Evolutionary conservation across 2,888 invertebrate genomes (phyloP), one percentile per base, ranked within the genome.

Genomic region (Leptothorax acervorum): DNA sequence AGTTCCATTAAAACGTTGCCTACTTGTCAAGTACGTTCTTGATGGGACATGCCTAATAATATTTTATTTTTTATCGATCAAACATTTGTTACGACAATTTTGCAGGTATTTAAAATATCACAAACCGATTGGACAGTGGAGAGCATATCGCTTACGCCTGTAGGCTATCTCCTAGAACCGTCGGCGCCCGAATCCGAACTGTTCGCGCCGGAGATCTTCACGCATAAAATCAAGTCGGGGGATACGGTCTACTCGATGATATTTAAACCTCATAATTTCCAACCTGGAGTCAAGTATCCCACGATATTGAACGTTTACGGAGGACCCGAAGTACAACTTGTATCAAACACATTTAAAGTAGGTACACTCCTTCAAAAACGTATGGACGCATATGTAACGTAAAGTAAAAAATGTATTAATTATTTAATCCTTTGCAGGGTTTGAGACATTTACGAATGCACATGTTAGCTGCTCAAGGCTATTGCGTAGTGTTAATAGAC

Each of bases 261-360:
- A 88, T 99, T 99, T 95, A 97, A 98, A 92, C 98, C 98, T 2
- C 97, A 97, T 93, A 96, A 96, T 93, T 97, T 96, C 91, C 96
- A 96, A 90, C 95, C 95, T 0, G 96, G 96, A 9, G 95, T 95
- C 18, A 97, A 97, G 86, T 98, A 99, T 95, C 99, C 99, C 0
- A 99, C 99, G 23, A 97, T 99, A 85, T 96, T 99, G 73, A 99
- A 99, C 95, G 98, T 99, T 78, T 99, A 99, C 94, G 99, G 99
- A 3, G 99, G 99, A 0, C 99, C 99, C 0, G 99, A 99, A 95
- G 99, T 99, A 70, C 99, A 99, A 95, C 96, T 99, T 57, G 99
- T 99, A 85, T 98, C 98, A 79, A 99, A 99, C 95, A 97, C 98
- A 8, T 99, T 98, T 93, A 98, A 98, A 96, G 98, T 98, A 93